Evolutionary conservation across 2,113 vertebrate species (phyloP), one percentile per base, ranked within the genome.

Genomic region (Zosterops pallidus): DNA sequence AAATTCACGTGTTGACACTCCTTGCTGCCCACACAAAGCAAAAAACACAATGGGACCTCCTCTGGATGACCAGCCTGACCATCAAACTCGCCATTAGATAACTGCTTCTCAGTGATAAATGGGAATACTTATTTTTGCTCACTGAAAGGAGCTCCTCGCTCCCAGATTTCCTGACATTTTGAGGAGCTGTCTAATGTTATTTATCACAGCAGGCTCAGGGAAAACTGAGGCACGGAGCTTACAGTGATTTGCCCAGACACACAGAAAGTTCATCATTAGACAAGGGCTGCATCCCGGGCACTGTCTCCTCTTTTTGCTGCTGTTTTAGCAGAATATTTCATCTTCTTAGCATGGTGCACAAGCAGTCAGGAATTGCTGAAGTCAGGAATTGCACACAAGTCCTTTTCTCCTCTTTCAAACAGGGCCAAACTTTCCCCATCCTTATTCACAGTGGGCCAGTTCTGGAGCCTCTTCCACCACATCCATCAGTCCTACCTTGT

Each of bases 221-320:
- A 89, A 92, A 96, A 93, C 94, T 94, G 91, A 95, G 91, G 87
- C 84, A 80, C 39, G 2, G 50, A 79, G 70, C 62, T 94, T 79
- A 95, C 93, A 91, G 59, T 95, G 90, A 96, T 96, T 62, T 92
- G 42, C 42, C 29, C 39, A 90, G 95, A 95, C 95, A 91, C 77
- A 78, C 55, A 67, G 87, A 91, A 85, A 95, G 53, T 91, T 95
- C 87, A 75, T 62, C 67, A 25, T 35, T 42, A 85, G 63, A 83
- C 2, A 39, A 79, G 47, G 46, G 59, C 84, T 77, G 57, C 17
- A 35, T 76, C 57, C 50, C 4, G 4, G 64, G 59, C 71, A 42
- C 53, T 18, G 33, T 47, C 84, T 67, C 67, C 70, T 80, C 75
- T 77, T 95, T 95, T 49, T 1, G 2, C 57, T 63, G 56, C n/a